Percentiles rank a stretch among this genome's conserved stretches.
Conservation (phyloP, 2,797 vertebrate genomes). For the Triplophysa yarkandensis region DNA sequence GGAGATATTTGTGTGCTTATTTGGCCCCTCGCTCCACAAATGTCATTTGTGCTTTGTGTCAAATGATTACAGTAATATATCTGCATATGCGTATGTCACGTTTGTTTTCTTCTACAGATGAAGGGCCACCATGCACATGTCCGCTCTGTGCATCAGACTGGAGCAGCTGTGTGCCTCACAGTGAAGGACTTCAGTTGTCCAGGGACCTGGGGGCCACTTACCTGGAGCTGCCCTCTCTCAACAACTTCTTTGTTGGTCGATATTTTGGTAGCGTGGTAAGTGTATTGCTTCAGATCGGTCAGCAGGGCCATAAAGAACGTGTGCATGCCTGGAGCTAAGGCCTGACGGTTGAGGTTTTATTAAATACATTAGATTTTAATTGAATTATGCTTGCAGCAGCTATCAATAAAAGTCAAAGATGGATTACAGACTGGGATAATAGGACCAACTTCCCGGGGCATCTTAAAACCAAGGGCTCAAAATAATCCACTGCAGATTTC, state of each 20-base stretch:
- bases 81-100: slow-evolving; percentile 22
- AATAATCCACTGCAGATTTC: neutral
- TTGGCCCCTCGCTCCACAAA: slow-evolving; percentile 14
- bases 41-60: slow-evolving; percentile 27
- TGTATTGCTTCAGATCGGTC: neutral
- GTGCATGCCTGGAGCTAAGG: neutral
- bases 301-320: neutral
- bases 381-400: neutral
- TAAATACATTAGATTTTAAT: neutral
- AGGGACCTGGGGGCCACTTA: slow-evolving; percentile 93
- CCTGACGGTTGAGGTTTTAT: neutral
- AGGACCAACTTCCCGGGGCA: neutral
- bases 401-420: neutral
- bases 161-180: slow-evolving; percentile 88
- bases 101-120: slow-evolving; percentile 71
- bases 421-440: neutral
- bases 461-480: neutral
- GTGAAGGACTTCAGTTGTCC: slow-evolving; percentile 90
- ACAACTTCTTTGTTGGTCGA: slow-evolving; percentile 90
- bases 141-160: slow-evolving; percentile 91
- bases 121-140: slow-evolving; percentile 88
- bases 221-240: slow-evolving; percentile 89
- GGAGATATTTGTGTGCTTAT: slow-evolving; percentile 20
- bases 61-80: slow-evolving; percentile 7
- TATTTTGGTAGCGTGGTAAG: slow-evolving; percentile 94